Base-by-base conservation (phyloP, 2,888 invertebrate species). In the Diaperis boleti region DNA sequence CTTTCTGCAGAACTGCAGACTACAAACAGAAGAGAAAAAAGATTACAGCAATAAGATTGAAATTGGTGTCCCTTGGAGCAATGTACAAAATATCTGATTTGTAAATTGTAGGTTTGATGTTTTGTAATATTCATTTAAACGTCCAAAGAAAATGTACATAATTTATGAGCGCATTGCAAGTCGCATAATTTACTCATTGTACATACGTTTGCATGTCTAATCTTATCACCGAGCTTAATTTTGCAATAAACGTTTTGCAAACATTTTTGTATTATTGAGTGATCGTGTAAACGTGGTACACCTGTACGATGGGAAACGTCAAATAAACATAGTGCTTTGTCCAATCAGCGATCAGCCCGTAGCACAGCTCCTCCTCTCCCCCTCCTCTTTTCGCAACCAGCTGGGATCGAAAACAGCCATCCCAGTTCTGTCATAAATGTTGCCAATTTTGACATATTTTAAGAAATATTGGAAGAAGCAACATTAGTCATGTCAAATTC, bases 1-100 rank as follows among this genome's bases (percentile, higher is more conserved):
- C 64, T 87, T 87, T 71, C 75, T 88, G 54, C 81, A 81, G 72
- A 81, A 79, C 62, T 81, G 80, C 69, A 69, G 77, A 37, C 52
- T 78, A 44, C 75, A 76, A 55, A 73, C 70, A 35, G 64, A 72
- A 52, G 71, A 74, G 56, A 67, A 66, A 59, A 56, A 64, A 49
- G 70, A 71, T 47, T 69, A 66, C 57, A 70, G 72, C 62, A 67
- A 67, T 49, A 72, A 71, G 64, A 64, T 66, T 11, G 69, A 70
- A 55, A 70, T 66, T 55, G 68, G 61, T 41, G 70, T 65, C 59
- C 41, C 74, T 56, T 76, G 76, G 76, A 71, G 62, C 50, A 69
- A 71, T 59, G 72, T 74, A 47, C 72, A 75, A 66, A 72, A 68
- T 63, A 72, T 72, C 62, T 72, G 67, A 74, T 20, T 62, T 42